These are phyloP conservation scores for Temnothorax nylanderi DNA, from an alignment of 1,140 invertebrate genomes.

Conservation along the genomic window DNA sequence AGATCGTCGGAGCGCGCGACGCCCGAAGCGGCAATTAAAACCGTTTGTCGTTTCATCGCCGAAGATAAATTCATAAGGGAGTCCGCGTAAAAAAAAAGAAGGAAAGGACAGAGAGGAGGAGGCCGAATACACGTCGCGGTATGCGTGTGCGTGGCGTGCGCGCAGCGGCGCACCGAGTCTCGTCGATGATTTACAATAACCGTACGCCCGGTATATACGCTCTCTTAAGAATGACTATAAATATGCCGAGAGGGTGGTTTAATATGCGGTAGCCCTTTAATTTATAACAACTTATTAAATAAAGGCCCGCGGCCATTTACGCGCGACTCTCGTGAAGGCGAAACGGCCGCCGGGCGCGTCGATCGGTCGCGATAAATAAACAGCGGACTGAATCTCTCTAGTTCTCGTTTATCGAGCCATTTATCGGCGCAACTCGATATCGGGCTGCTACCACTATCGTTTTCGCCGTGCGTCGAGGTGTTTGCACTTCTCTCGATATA, in stretches of 20 bases:
- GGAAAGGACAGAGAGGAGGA: not conserved
- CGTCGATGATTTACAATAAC: slow-evolving; percentile 73
- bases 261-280: slow-evolving; percentile 81
- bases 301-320: slow-evolving; percentile 75
- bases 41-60: slow-evolving; percentile 75
- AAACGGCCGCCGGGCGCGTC: slow-evolving; percentile 5
- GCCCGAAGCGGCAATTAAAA: slow-evolving; percentile 78
- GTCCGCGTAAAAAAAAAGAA: not conserved
- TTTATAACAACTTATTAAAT: slow-evolving; percentile 82
- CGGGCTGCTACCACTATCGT: not conserved
- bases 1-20: slow-evolving; percentile 37
- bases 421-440: slow-evolving; percentile 31
- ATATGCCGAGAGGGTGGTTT: slow-evolving; percentile 78
- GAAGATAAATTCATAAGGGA: slow-evolving; percentile 75
- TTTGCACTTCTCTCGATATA: not conserved
- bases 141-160: slow-evolving; percentile 27
- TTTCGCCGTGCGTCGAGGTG: not conserved
- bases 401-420: slow-evolving; percentile 60
- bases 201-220: slow-evolving; percentile 53
- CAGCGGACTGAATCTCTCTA: slow-evolving; percentile 14
- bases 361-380: slow-evolving; percentile 75
- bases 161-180: slow-evolving; percentile 11
- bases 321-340: slow-evolving; percentile 50
- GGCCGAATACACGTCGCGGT: not conserved
- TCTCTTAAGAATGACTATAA: slow-evolving; percentile 77